Evolutionary conservation across 2,888 invertebrate species (phyloP).

Genomic region (Hololepta plana): DNA sequence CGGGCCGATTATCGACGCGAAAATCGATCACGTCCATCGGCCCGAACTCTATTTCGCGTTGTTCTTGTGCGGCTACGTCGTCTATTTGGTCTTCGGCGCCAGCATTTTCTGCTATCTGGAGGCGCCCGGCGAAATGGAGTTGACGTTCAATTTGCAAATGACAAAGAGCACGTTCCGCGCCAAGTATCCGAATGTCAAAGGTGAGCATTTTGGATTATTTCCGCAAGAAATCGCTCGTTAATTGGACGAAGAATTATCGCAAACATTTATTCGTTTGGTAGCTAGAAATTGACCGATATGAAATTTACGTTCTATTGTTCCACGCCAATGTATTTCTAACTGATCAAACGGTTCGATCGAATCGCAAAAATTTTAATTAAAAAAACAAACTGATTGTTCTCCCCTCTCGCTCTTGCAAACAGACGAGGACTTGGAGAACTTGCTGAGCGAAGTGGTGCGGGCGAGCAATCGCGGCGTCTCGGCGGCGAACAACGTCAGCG

Average conservation of each 20-base stretch:
- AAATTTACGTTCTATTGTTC: neutral
- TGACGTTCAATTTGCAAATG: conserved; percentile 31
- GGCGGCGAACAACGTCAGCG: conserved; percentile 53
- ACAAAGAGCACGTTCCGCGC: conserved; percentile 36
- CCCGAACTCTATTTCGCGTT: conserved; percentile 25
- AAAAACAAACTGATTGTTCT: neutral
- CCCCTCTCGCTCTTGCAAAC: conserved; percentile 19
- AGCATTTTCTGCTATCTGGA: conserved; percentile 49
- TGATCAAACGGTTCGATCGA: neutral
- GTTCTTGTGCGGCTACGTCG: conserved; percentile 38
- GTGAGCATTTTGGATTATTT: conserved; percentile 24
- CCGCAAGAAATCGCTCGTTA: conserved; percentile 1
- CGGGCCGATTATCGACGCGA: too few relatives aligned
- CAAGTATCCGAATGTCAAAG: conserved; percentile 41
- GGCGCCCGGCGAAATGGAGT: conserved; percentile 38
- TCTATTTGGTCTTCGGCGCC: conserved; percentile 47
- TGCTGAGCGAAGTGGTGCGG: conserved; percentile 50
- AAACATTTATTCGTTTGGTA: conserved; percentile 1
- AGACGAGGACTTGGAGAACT: conserved; percentile 56
- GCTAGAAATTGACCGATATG: conserved; percentile 3
- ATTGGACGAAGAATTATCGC: neutral
- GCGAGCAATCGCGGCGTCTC: conserved; percentile 67
- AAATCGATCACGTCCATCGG: too few relatives aligned
- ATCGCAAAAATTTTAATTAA: neutral
- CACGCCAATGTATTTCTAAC: conserved; percentile 1